Evolutionary conservation across 2,797 vertebrate genomes (phyloP).

Genomic region (Ptychadena robeensis): DNA sequence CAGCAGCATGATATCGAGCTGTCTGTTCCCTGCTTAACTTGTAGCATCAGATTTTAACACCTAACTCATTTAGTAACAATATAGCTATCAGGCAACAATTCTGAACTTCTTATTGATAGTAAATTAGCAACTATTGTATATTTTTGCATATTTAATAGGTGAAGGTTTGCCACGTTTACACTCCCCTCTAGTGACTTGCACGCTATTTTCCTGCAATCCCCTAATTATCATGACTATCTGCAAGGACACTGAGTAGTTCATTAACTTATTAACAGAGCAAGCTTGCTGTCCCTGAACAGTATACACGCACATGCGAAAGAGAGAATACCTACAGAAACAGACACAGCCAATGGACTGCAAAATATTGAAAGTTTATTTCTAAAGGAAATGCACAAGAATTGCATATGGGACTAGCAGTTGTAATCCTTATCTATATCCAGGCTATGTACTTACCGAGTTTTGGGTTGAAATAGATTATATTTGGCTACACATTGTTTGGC

Average conservation of each 20-base stretch:
- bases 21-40: too few relatives aligned
- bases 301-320: conserved; percentile 41
- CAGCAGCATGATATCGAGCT: too few relatives aligned
- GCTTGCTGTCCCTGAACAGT: conserved; percentile 27
- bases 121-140: neutral
- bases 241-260: conserved; percentile 58
- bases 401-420: too few relatives aligned
- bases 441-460: neutral
- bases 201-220: conserved; percentile 53
- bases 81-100: too few relatives aligned
- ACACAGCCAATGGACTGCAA: neutral
- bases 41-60: too few relatives aligned
- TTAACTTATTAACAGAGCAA: conserved; percentile 59
- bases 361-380: neutral
- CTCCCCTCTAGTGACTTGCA: conserved; percentile 32
- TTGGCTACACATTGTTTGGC: too few relatives aligned
- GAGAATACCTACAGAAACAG: neutral
- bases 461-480: neutral
- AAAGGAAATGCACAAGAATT: too few relatives aligned
- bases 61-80: too few relatives aligned
- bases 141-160: conserved; percentile 26
- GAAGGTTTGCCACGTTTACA: conserved; percentile 51
- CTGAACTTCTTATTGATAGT: too few relatives aligned
- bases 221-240: conserved; percentile 52
- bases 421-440: neutral